phyloP scores from a whole-genome alignment of 1,140 invertebrate species.

The Bombyx mandarina region DNA sequence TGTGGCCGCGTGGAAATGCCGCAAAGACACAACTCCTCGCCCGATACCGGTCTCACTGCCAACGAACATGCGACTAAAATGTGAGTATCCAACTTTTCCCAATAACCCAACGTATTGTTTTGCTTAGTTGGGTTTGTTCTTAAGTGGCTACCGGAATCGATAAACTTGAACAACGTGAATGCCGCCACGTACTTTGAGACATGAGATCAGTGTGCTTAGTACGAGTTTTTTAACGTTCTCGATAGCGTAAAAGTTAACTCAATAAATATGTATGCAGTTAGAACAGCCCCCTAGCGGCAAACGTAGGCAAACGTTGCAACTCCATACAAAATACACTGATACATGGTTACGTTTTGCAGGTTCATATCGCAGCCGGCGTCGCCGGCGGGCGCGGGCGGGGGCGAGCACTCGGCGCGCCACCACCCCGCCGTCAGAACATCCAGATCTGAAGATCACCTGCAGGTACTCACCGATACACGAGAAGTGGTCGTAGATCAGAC shows the following conservation, averaged over 20 bases:
- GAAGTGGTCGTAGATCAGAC: constrained; percentile 77
- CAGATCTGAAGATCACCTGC: constrained; percentile 88
- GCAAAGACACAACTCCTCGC: constrained; percentile 65
- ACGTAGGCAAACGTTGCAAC: too few species aligned
- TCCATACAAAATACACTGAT: too few species aligned
- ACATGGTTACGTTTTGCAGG: constrained; percentile 19
- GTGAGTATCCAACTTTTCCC: constrained; percentile 19
- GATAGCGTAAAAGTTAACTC: too few species aligned
- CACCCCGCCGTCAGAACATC: constrained; percentile 79
- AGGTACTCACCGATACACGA: constrained; percentile 75
- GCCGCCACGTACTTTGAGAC: too few species aligned
- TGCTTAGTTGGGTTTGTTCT: too few species aligned
- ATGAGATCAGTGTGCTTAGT: too few species aligned
- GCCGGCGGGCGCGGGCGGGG: constrained; percentile 34
- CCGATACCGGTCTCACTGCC: constrained; percentile 51
- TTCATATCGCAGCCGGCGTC: constrained; percentile 79
- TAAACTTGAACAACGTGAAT: too few species aligned
- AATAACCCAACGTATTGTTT: not conserved
- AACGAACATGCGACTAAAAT: constrained; percentile 51
- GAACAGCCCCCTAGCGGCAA: too few species aligned
- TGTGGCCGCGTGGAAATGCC: constrained; percentile 51
- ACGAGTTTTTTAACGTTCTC: too few species aligned
- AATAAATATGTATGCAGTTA: too few species aligned
- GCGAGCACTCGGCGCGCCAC: constrained; percentile 33
- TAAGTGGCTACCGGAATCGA: too few species aligned